These are phyloP conservation scores for Ophioninae sp. DNA, from an alignment of 2,888 invertebrate species.

Conservation along the genomic window DNA sequence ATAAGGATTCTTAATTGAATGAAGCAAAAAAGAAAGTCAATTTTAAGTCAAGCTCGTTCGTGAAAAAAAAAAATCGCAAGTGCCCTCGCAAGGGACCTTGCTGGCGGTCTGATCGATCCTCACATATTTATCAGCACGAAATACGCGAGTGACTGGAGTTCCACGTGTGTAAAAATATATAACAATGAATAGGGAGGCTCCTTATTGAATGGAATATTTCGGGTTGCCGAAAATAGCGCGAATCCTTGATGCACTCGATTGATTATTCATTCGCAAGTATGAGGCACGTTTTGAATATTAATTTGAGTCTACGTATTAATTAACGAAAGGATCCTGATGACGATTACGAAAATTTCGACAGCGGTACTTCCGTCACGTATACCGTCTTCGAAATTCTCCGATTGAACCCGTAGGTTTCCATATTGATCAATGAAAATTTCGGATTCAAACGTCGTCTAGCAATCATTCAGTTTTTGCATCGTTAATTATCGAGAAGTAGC, in stretches of 20 bases:
- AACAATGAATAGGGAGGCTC: constrained; percentile 31
- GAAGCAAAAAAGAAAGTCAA: constrained; percentile 8
- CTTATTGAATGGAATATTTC: constrained; percentile 50
- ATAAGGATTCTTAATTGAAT: constrained; percentile 26
- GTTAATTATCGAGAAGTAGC: background rate
- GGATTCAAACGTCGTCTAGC: background rate
- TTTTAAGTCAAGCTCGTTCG: background rate
- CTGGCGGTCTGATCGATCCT: constrained; percentile 15
- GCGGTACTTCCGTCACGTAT: background rate
- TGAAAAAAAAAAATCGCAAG: background rate
- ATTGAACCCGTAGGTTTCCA: background rate
- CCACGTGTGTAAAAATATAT: constrained; percentile 9
- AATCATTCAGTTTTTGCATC: background rate
- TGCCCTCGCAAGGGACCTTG: background rate
- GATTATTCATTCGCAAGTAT: constrained; percentile 50
- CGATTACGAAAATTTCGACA: constrained; percentile 16
- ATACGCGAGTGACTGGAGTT: background rate
- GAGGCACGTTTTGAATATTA: constrained; percentile 60
- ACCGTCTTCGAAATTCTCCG: background rate
- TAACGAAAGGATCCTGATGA: constrained; percentile 47
- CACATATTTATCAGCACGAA: background rate
- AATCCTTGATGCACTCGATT: constrained; percentile 60
- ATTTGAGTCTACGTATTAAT: constrained; percentile 53
- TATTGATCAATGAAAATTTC: background rate
- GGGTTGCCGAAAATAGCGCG: constrained; percentile 51